Conservation (phyloP, 1,140 invertebrate genomes). For the Tetragnatha versicolor region DNA sequence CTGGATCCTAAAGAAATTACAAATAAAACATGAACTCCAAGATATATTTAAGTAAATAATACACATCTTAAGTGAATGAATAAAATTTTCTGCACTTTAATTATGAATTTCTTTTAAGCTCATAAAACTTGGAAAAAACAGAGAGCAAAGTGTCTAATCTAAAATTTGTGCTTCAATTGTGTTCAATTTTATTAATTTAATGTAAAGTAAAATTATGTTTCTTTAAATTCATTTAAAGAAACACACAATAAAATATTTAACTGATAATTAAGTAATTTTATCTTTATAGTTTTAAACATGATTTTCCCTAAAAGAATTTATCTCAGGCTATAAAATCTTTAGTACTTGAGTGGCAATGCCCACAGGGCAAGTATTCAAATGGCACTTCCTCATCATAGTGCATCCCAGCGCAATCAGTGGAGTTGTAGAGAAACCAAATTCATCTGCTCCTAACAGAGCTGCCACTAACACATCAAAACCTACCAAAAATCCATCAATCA, state of each 20-base stretch:
- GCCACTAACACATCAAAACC: slow-evolving; percentile 95
- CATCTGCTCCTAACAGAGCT: slow-evolving; percentile 94
- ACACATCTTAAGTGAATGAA: background rate
- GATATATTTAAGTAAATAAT: background rate
- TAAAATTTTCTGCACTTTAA: no score
- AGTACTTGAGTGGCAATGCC: slow-evolving; percentile 87
- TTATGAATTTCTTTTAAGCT: no score
- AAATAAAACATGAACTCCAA: no score
- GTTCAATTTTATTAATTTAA: background rate
- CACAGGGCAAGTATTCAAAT: slow-evolving; percentile 98
- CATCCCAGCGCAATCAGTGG: slow-evolving; percentile 93
- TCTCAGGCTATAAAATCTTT: background rate
- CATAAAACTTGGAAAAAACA: background rate
- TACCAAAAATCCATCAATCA: no score
- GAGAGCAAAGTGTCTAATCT: background rate
- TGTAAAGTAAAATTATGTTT: background rate
- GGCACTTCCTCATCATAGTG: slow-evolving; percentile 99
- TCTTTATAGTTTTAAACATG: background rate
- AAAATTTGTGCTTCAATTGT: background rate
- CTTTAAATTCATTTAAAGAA: background rate
- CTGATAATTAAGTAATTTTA: background rate
- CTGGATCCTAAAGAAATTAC: slow-evolving; percentile 73
- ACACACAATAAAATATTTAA: background rate
- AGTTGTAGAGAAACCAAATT: slow-evolving; percentile 97
- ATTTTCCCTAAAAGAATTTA: no score